Evolutionary conservation across 2,797 vertebrate genomes (phyloP), one percentile per base, ranked within the genome.

Genomic region (Typhlichthys subterraneus): DNA sequence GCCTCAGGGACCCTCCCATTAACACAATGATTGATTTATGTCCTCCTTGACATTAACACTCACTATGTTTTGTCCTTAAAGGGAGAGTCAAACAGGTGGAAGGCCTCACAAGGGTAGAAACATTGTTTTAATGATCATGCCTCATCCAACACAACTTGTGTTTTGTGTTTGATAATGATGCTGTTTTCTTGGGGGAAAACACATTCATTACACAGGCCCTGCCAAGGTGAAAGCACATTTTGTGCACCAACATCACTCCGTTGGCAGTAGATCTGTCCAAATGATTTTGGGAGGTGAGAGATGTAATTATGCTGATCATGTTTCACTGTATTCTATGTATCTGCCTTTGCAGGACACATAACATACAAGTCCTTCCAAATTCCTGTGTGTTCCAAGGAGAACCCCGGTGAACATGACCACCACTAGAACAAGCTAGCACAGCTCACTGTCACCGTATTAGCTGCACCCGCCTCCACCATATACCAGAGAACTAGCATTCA

Each of bases 1-100:
- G 76, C 85, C 89, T 75, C 57, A 23, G 85, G 81, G 88, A 69
- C 78, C 71, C 65, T 81, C 82, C 57, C 65, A 82, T 87, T 81
- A 85, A 57, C 84, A 73, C 74, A 33, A 12, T 54, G 76, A 81
- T 61, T 80, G 87, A 91, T 92, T 91, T 89, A 92, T 61, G 73
- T 72, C 67, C 67, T 83, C 67, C 72, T 70, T 78, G 79, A 87
- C 80, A 72, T 82, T 69, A 71, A 38, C 45, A 2, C 55, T 8
- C 19, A 14, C 55, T 77, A 76, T 75, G 66, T 85, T 79, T 77
- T 60, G 67, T 71, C 70, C 61, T 83, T 78, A 76, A 42, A 58
- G 68, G 56, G 69, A 88, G 78, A 81, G 73, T 76, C 53, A 75
- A 87, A 69, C 79, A 85, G 76, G 75, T 75, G 73, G 66, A 76